phyloP scores from a whole-genome alignment of 2,113 vertebrate genomes.

The Motacilla alba region DNA sequence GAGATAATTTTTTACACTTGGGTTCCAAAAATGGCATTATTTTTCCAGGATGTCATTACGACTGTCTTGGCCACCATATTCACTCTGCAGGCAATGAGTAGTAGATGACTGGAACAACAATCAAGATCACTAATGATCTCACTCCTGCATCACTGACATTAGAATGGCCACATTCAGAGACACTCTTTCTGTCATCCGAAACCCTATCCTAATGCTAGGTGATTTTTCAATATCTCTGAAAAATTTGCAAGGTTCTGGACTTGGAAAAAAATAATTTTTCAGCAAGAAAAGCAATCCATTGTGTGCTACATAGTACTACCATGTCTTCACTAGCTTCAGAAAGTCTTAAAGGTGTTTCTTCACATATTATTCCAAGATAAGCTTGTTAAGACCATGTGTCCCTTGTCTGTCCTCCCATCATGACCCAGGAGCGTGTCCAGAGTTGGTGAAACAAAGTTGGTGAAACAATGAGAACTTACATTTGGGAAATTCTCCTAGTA shows the following conservation, averaged over 20 bases:
- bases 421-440: fast-evolving
- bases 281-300: neutral
- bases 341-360: neutral
- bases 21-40: neutral
- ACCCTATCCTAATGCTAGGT: neutral
- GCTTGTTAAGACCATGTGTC: neutral
- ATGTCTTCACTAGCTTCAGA: neutral
- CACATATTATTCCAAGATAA: neutral
- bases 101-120: neutral
- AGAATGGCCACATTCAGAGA: neutral
- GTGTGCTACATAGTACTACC: neutral
- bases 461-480: neutral
- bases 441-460: neutral
- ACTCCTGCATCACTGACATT: neutral
- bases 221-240: neutral
- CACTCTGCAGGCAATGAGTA: neutral
- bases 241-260: neutral
- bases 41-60: neutral
- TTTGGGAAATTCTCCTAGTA: neutral
- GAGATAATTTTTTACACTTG: neutral
- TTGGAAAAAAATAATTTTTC: neutral
- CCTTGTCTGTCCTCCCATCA: neutral
- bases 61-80: neutral
- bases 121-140: neutral
- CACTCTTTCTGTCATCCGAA: neutral